Conservation (phyloP, 2,797 vertebrate genomes). For the Nyctalus aviator region DNA sequence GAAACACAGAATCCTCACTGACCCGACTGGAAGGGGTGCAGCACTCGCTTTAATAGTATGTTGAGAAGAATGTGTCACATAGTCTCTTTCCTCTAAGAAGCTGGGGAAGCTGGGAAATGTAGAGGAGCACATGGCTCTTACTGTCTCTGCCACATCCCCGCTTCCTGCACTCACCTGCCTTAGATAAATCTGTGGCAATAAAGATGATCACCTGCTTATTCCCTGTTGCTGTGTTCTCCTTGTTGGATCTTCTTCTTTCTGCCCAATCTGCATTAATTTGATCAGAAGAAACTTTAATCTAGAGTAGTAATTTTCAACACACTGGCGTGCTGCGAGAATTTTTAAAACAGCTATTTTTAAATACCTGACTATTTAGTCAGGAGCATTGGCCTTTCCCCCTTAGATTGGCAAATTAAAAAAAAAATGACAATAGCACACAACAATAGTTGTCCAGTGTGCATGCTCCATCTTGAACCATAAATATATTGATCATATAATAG, state of each 20-base stretch:
- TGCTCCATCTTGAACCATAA: neutral
- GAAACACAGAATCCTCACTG: neutral
- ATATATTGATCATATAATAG: neutral
- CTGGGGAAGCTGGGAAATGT: neutral
- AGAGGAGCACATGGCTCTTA: fast-evolving
- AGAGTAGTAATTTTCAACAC: neutral
- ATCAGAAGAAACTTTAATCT: constrained; percentile 19
- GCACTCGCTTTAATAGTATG: neutral
- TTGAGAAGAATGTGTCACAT: neutral
- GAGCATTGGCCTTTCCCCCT: neutral
- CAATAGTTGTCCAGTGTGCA: neutral
- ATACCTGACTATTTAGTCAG: neutral
- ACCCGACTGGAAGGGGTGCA: neutral
- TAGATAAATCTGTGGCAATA: neutral
- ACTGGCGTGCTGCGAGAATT: neutral
- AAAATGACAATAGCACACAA: neutral
- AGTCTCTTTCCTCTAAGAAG: neutral
- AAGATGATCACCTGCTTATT: neutral
- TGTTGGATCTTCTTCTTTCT: neutral
- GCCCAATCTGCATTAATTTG: neutral
- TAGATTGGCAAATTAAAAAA: neutral
- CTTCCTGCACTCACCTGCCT: neutral
- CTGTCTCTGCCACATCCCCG: neutral
- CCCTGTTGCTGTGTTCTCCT: neutral
- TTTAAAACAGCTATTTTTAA: neutral